A percentile compares a stretch with the other conserved stretches of the same genome.
These are phyloP conservation scores for Onchidella celtica DNA, from an alignment of 2,888 invertebrate genomes.

Conservation along the genomic window DNA sequence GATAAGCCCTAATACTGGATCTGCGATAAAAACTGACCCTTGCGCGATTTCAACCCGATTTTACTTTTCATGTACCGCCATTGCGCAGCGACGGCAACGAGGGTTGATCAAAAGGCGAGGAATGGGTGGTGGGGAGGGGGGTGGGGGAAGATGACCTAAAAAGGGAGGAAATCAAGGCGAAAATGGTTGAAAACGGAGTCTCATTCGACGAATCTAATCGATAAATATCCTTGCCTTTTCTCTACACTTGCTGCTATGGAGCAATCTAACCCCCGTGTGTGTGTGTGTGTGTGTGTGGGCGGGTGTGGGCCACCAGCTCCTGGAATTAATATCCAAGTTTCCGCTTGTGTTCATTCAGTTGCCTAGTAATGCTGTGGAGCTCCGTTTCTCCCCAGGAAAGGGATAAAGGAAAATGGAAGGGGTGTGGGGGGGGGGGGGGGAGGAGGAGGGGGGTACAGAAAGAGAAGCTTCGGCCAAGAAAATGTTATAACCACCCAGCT, in stretches of 20 bases:
- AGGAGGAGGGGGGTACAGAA: too few species aligned
- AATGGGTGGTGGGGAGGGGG: too few species aligned
- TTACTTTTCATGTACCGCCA: not conserved
- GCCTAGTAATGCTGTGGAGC: constrained; percentile 8
- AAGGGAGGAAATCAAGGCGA: not conserved
- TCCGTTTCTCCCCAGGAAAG: not conserved
- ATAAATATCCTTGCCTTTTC: not conserved
- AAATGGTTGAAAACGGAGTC: not conserved
- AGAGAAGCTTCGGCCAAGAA: not conserved
- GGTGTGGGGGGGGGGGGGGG: too few species aligned
- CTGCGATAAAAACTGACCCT: constrained; percentile 9
- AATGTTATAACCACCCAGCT: not conserved
- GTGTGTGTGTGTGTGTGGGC: too few species aligned
- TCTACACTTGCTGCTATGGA: constrained; percentile 1
- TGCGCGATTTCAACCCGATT: not conserved
- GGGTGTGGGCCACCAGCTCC: not conserved
- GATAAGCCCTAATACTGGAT: constrained; percentile 1
- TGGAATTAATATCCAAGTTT: constrained; percentile 37
- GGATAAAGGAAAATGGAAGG: too few species aligned
- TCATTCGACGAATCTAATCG: not conserved
- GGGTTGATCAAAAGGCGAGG: too few species aligned
- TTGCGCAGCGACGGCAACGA: not conserved
- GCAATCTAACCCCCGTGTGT: not conserved
- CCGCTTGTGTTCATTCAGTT: constrained; percentile 30
- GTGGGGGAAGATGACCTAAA: too few species aligned